Evolutionary conservation across 2,113 vertebrate genomes (phyloP), one percentile per base, ranked within the genome.

Genomic region (Tinamus guttatus): DNA sequence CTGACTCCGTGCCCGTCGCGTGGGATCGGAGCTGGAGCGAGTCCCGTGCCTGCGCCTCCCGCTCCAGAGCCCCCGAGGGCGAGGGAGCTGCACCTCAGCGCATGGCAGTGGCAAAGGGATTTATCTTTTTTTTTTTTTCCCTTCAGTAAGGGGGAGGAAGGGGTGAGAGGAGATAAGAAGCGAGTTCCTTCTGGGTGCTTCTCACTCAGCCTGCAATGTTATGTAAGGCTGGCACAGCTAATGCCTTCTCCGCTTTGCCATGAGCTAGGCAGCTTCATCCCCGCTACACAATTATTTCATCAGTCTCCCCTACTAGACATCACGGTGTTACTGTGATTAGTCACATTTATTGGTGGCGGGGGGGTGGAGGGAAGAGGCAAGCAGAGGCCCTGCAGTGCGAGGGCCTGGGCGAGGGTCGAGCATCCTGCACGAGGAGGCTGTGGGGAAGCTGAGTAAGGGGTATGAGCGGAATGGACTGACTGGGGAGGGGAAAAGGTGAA

Each of bases 151-250:
- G 15, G 67, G 62, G 83, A 84, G 77, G 90, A 89, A 96, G 30
- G 81, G 67, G 83, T 87, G 83, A 95, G 12, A 38, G 34, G 36
- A 13, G 77, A 90, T 86, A 84, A 94, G 76, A 85, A 90, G 15
- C 69, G 34, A 87, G 64, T 63, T 94, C 77, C 74, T 95, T 92
- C 95, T 96, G 88, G 69, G 93, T 90, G 77, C 88, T 96, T 96
- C 88, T 94, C 83, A 70, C 81, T 80, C 81, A 96, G 83, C 90
- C 93, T 96, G 93, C 92, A 94, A 60, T 84, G 95, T 96, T 96
- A 96, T 82, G 74, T 96, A 97, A 96, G 90, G 62, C 85, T 96
- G 83, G 94, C 80, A 94, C 77, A 90, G 90, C 80, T 95, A 92
- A 93, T 96, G 95, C 92, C 67, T 96, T 78, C 77, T 92, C 77